Evolutionary conservation across 2,797 vertebrate genomes (phyloP), one percentile per base, ranked within the genome.

Genomic region (Decapterus maruadsi): DNA sequence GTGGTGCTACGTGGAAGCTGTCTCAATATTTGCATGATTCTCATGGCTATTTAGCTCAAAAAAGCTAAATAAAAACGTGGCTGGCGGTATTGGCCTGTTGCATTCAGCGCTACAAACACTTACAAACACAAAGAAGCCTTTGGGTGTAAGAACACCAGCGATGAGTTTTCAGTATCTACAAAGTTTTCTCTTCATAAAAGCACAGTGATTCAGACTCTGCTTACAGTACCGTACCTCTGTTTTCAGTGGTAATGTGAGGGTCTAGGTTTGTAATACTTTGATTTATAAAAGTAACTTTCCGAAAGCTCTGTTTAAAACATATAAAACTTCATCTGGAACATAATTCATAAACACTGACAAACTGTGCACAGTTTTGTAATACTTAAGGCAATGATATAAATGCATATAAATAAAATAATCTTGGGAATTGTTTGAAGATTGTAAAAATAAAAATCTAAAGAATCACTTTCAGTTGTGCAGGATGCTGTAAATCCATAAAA

Each of bases 181-280:
- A 81, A 80, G 76, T 75, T 75, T 65, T 84, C 60, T 93, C 86
- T 84, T 87, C 82, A 88, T 90, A 90, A 94, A 94, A 92, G 89
- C 94, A 95, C 93, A 95, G 94, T 94, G 94, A 94, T 93, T 83
- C 58, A 90, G 88, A 93, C 80, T 75, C 75, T 73, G 80, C 73
- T 77, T 85, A 84, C 82, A 82, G 83, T 74, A 75, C 83, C 50
- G 60, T 68, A 77, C 82, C 82, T 76, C 76, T 67, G 75, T 61
- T 87, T 83, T 84, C 85, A 87, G 72, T 56, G 80, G 82, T 74
- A 84, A 78, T 46, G 57, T 83, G 76, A 89, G 62, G 88, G 67
- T 84, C 75, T 42, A 60, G 57, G 70, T 90, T 85, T 67, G 65
- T 89, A 92, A 90, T 75, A 90, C 68, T 84, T 78, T 65, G 63